Conservation (phyloP, 2,797 vertebrate species). For the Melanotaenia boesemani region DNA sequence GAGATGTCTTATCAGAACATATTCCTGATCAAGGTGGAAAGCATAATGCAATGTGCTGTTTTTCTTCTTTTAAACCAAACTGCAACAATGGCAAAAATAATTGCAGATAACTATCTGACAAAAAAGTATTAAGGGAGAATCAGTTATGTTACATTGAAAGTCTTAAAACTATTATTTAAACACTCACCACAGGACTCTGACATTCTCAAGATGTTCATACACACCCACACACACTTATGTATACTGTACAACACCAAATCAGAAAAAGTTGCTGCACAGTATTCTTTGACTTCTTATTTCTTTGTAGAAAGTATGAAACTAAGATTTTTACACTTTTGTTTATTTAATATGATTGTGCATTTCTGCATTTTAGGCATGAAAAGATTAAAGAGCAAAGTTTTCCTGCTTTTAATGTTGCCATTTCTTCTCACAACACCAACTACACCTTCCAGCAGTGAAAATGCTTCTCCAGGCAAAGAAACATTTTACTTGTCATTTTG, state of each 20-base stretch:
- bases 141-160: background rate
- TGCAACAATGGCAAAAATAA: slow-evolving; percentile 18
- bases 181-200: background rate
- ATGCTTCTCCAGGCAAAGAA: background rate
- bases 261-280: background rate
- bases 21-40: slow-evolving; percentile 57
- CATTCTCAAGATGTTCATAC: background rate
- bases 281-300: background rate
- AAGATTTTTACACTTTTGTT: background rate
- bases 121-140: slow-evolving; percentile 13
- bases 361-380: background rate
- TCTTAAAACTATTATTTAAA: too few species aligned
- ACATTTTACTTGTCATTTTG: background rate
- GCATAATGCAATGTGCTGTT: slow-evolving; percentile 13
- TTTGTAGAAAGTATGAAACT: background rate
- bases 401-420: background rate
- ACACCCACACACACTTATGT: background rate
- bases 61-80: slow-evolving; percentile 29
- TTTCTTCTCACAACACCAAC: background rate
- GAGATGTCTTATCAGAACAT: slow-evolving; percentile 49
- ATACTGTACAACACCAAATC: background rate
- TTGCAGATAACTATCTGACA: slow-evolving; percentile 25
- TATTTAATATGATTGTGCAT: background rate
- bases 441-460: background rate
- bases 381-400: background rate